Evolutionary conservation across 2,888 invertebrate genomes (phyloP), one percentile per base, ranked within the genome.

Genomic region (Eudiplozoon nipponicum): DNA sequence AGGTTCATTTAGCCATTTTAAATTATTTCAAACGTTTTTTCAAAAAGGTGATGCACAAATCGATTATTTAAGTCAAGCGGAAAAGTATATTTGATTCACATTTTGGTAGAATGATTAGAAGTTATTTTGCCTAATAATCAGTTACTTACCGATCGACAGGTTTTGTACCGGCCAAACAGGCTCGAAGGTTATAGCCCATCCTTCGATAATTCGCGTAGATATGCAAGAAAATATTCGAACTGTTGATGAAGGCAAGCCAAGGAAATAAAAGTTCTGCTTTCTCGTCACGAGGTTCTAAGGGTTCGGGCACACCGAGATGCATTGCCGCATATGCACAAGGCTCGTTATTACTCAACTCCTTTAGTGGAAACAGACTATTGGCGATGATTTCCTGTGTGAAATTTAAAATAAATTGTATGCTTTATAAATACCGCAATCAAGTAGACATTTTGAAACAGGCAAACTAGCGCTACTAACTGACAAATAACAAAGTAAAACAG

Each of bases 111-210:
- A n/a, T n/a, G n/a, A n/a, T n/a, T n/a, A n/a, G n/a, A n/a, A n/a
- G n/a, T n/a, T n/a, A n/a, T n/a, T n/a, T n/a, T n/a, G n/a, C n/a
- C n/a, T n/a, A n/a, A n/a, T n/a, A n/a, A n/a, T n/a, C n/a, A n/a
- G n/a, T n/a, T n/a, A n/a, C n/a, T n/a, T n/a, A 57, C 56, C 52
- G 54, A 48, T 57, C 56, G 2, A 55, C 54, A 38, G 55, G 54
- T 39, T 50, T 52, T 1, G 57, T 50, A 13, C 56, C 56, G 11
- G 53, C 49, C 38, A 57, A 39, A 48, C 55, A 56, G 29, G 54
- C 44, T 45, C 52, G 53, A 39, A 57, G 51, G 45, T 52, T 49
- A 40, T 52, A 47, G 22, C 52, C 54, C 9, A 56, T 54, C 45
- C 48, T 47, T 7, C 52, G 50, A 51, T 52, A 56, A 45, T 52